Evolutionary conservation across 2,113 vertebrate species (phyloP).

Genomic region (Hylia prasina): DNA sequence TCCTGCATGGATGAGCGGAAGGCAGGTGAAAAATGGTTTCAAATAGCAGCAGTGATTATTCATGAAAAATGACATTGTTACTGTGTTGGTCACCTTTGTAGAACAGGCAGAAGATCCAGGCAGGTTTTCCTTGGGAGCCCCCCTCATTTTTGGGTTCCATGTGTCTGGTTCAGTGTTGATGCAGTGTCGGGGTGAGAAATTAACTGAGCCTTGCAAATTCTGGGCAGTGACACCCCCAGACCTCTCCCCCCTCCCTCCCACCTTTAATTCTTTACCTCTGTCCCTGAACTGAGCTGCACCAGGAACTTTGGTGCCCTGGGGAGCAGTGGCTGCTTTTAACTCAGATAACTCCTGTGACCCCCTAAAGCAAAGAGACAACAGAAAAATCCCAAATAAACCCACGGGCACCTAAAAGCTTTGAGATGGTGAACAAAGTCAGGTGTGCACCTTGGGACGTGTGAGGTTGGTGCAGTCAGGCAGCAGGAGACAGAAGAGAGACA

Average conservation of each 20-base stretch:
- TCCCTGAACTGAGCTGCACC: neutral
- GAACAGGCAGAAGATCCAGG: neutral
- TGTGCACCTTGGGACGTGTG: neutral
- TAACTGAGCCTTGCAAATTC: neutral
- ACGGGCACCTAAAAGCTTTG: neutral
- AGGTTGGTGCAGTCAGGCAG: neutral
- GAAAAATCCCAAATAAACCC: neutral
- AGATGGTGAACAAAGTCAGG: neutral
- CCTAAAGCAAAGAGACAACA: neutral
- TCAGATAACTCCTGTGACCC: neutral
- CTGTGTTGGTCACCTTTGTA: neutral
- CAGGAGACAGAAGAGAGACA: neutral
- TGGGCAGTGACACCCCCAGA: neutral
- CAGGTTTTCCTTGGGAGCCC: neutral
- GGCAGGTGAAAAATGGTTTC: neutral
- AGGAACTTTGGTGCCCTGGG: neutral
- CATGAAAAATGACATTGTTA: neutral
- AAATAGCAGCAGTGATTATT: neutral
- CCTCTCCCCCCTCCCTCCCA: neutral
- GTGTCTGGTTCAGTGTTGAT: conserved; percentile 4
- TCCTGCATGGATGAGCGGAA: neutral
- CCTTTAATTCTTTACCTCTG: neutral
- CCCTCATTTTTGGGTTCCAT: neutral
- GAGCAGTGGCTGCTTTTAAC: neutral
- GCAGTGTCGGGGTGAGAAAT: conserved; percentile 17